Evolutionary conservation across 2,888 invertebrate species (phyloP).

Genomic region (Acheta domesticus): DNA sequence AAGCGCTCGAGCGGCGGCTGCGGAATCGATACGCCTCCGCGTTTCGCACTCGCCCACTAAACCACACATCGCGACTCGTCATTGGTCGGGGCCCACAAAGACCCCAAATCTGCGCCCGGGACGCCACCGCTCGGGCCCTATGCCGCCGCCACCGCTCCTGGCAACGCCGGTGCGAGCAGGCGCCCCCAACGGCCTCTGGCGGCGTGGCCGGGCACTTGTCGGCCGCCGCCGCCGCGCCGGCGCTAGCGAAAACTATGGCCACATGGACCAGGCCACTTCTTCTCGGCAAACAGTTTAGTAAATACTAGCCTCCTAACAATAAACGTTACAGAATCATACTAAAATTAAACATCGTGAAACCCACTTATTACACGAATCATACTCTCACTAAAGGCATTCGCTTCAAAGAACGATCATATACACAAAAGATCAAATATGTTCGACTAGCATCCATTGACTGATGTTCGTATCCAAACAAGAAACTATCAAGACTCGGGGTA

Average conservation of each 20-base stretch:
- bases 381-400: no score
- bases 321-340: no score
- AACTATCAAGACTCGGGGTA: no score
- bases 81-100: conserved; percentile 18
- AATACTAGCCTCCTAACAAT: no score
- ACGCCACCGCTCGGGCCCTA: neutral
- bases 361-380: no score
- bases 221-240: neutral
- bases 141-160: neutral
- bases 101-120: conserved; percentile 3
- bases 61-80: conserved; percentile 9
- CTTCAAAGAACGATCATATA: no score
- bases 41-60: neutral
- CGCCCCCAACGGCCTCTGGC: neutral
- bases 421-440: no score
- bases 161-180: neutral
- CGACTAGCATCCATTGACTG: no score
- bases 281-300: no score
- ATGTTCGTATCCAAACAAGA: no score
- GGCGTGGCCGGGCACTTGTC: neutral
- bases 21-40: neutral
- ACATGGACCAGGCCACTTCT: neutral
- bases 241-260: neutral
- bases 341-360: no score
- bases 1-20: neutral